Base-by-base conservation (phyloP, 2,888 invertebrate species). In the Pristionchus fissidentatus region DNA sequence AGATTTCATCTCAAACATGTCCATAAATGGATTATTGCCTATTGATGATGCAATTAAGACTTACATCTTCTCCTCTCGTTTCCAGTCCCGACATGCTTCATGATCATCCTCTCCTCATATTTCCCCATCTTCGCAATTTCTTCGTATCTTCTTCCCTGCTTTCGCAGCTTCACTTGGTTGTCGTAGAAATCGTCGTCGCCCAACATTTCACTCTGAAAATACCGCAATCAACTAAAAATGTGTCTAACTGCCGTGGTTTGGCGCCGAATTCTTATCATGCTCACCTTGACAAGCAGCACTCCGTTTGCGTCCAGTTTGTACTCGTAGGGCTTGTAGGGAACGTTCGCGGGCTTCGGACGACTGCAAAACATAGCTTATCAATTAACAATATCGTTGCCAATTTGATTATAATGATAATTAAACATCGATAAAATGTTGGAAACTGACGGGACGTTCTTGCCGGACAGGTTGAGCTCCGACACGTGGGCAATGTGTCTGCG, bases 171-270 rank as follows among this genome's bases (percentile, higher is more conserved):
- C 19, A 43, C 19, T 26, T 70, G 70, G 10, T 43, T 8, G n/a
- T 70, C 70, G 26, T 26, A 75, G 49, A 29, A 46, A 1, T 75
- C 75, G 19, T 75, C 49, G 19, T 75, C 75, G 32, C 75, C 75
- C 49, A 75, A 32, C 75, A 75, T 75, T 15, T 75, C 75, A 32
- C 75, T 75, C 75, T 75, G 75, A 19, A 73, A 49, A 29, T 38
- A 49, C 19, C 49, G 19, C 19, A 10, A 49, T 49, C 19, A 10
- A 49, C 19, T 66, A 13, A 35, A 66, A 29, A 35, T 7, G 32
- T 66, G 8, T 66, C 32, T 32, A 66, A 66, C 22, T 32, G 13
- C 10, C 38, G 19, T 38, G 3, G 32, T 38, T 19, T 35, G 2
- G 32, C 10, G n/a, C 2, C 15, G 38, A 70, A 38, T 22, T 3